Evolutionary conservation across 30 jellyfish, hydroid and myxozoan genomes (phyloP).

Genomic region (Aurelia sp.): DNA sequence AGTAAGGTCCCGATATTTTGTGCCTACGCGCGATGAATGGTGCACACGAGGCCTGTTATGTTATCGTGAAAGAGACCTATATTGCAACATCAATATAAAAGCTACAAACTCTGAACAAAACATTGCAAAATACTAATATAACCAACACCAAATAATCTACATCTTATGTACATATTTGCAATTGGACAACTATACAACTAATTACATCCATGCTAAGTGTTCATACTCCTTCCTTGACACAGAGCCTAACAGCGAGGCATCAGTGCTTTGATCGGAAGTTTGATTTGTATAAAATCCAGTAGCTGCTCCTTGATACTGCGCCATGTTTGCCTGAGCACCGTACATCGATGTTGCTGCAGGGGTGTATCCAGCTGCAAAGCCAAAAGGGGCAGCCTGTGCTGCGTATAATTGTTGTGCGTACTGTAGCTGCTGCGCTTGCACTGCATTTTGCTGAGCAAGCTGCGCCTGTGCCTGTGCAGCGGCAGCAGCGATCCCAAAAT

Average conservation of each 20-base stretch:
- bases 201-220: slow-evolving; percentile 71
- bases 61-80: too few relatives aligned
- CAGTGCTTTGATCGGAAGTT: neutral
- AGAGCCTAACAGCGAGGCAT: neutral
- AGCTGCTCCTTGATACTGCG: slow-evolving; percentile 24
- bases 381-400: slow-evolving; percentile 10
- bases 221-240: slow-evolving; percentile 47
- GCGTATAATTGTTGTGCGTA: slow-evolving; percentile 39
- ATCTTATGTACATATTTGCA: slow-evolving; percentile 35
- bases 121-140: slow-evolving; percentile 25
- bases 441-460: too few relatives aligned
- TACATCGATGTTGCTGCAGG: slow-evolving; percentile 1
- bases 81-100: slow-evolving; percentile 10
- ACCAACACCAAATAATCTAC: neutral
- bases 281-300: slow-evolving; percentile 22
- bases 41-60: too few relatives aligned
- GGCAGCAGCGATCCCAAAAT: too few relatives aligned
- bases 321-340: neutral
- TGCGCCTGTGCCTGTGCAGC: too few relatives aligned
- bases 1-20: too few relatives aligned
- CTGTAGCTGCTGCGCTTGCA: slow-evolving; percentile 24
- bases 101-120: slow-evolving; percentile 30
- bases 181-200: slow-evolving; percentile 16
- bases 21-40: too few relatives aligned
- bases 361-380: slow-evolving; percentile 13